Conservation (phyloP, 92 coral and sea anemone species). For the Palythoa caribaeorum region DNA sequence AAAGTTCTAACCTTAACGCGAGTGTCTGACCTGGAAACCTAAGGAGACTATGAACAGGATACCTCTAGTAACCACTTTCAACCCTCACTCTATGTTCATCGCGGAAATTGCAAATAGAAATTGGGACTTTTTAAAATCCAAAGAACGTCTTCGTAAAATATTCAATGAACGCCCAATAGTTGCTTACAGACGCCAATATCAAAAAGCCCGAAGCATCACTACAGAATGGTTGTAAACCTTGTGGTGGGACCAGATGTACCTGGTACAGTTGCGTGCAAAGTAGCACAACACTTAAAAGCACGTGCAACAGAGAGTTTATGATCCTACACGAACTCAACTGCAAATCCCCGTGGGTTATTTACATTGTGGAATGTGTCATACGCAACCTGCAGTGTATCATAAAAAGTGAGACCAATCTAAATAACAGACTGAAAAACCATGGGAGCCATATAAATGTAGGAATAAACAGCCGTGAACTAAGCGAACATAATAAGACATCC, state of each 20-base stretch:
- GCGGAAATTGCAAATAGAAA: constrained; percentile 15
- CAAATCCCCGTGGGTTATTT: too few species aligned
- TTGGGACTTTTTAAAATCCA: not conserved
- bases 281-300: too few species aligned
- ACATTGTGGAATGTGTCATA: too few species aligned
- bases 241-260: too few species aligned
- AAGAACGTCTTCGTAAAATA: not conserved
- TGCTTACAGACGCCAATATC: constrained; percentile 35
- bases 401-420: too few species aligned
- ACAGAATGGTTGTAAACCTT: too few species aligned
- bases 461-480: not conserved
- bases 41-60: not conserved
- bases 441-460: not conserved
- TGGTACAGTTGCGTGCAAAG: too few species aligned
- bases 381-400: too few species aligned
- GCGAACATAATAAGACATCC: not conserved
- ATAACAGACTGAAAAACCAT: too few species aligned
- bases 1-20: constrained; percentile 1
- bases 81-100: not conserved
- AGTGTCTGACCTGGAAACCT: not conserved
- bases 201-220: too few species aligned
- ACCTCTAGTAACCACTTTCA: not conserved
- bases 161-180: constrained; percentile 36
- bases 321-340: too few species aligned
- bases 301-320: too few species aligned